Evolutionary conservation across 2,113 vertebrate genomes (phyloP).

Genomic region (Entelurus aequoreus): DNA sequence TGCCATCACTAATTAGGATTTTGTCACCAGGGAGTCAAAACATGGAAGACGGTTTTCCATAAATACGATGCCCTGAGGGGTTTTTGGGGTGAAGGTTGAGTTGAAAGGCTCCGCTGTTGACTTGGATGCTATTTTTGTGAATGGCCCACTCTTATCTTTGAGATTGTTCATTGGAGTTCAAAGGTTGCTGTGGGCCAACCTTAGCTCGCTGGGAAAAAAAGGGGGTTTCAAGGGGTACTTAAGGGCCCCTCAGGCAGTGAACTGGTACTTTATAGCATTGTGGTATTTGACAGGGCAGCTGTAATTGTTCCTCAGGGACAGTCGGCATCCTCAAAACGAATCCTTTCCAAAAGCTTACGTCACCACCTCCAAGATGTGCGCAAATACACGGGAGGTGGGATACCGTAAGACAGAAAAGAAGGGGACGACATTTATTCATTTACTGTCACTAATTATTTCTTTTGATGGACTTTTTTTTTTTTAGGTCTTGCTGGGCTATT

Average conservation of each 20-base stretch:
- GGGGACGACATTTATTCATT: slow-evolving; percentile 51
- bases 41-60: slow-evolving; percentile 42
- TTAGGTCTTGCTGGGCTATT: slow-evolving; percentile 27
- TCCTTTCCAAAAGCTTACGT: slow-evolving; percentile 46
- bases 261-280: slow-evolving; percentile 52
- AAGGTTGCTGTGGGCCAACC: slow-evolving; percentile 37
- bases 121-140: slow-evolving; percentile 43
- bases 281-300: slow-evolving; percentile 63
- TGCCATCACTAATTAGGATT: slow-evolving; percentile 44
- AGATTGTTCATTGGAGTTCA: slow-evolving; percentile 54
- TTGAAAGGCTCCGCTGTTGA: slow-evolving; percentile 39
- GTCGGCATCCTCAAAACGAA: slow-evolving; percentile 55
- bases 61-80: slow-evolving; percentile 34
- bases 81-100: slow-evolving; percentile 11
- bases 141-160: slow-evolving; percentile 22
- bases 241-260: slow-evolving; percentile 48
- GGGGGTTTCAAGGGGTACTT: slow-evolving; percentile 42
- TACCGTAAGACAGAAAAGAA: slow-evolving; percentile 24
- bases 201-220: slow-evolving; percentile 42
- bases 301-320: slow-evolving; percentile 68
- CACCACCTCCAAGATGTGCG: slow-evolving; percentile 26
- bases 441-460: slow-evolving; percentile 57
- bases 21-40: slow-evolving; percentile 44
- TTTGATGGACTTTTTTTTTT: slow-evolving; percentile 40
- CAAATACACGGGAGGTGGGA: slow-evolving; percentile 35